Conservation (phyloP, 37 sponge, comb jelly and placozoan genomes). For the Spongia lamella region DNA sequence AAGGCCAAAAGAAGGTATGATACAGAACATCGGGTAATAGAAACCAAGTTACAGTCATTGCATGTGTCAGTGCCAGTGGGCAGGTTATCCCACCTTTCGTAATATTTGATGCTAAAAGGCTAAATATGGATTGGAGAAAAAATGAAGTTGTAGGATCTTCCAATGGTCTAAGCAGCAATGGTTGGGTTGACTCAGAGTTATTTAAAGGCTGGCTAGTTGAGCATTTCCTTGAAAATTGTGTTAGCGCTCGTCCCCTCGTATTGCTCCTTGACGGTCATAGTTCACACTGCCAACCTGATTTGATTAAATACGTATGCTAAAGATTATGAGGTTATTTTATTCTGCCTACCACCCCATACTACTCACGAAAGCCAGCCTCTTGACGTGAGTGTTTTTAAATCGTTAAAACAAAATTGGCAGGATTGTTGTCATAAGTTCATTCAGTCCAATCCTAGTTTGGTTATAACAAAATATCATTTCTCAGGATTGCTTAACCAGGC, state of each 20-base stretch:
- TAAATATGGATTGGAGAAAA: constrained; percentile 19
- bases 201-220: constrained; percentile 17
- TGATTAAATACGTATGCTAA: constrained; percentile 12
- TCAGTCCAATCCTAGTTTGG: constrained; percentile 11
- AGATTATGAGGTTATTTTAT: constrained; percentile 11
- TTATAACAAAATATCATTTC: constrained; percentile 20
- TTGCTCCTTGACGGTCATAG: constrained; percentile 36
- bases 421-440: constrained; percentile 14
- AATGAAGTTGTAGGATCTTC: constrained; percentile 37
- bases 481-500: constrained; percentile 22
- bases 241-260: constrained; percentile 13
- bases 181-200: constrained; percentile 35
- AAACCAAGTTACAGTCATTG: constrained; percentile 40
- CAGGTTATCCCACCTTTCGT: constrained; percentile 34
- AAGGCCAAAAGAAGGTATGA: neutral
- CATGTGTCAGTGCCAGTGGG: constrained; percentile 36
- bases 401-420: constrained; percentile 17
- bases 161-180: constrained; percentile 30
- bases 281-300: constrained; percentile 26
- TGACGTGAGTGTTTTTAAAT: constrained; percentile 16
- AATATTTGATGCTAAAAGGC: constrained; percentile 31
- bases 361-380: constrained; percentile 39
- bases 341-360: constrained; percentile 30
- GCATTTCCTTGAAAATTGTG: constrained; percentile 23
- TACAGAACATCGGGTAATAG: no score